phyloP scores from a whole-genome alignment of 2,113 vertebrate species.

The Nematolebias whitei region DNA sequence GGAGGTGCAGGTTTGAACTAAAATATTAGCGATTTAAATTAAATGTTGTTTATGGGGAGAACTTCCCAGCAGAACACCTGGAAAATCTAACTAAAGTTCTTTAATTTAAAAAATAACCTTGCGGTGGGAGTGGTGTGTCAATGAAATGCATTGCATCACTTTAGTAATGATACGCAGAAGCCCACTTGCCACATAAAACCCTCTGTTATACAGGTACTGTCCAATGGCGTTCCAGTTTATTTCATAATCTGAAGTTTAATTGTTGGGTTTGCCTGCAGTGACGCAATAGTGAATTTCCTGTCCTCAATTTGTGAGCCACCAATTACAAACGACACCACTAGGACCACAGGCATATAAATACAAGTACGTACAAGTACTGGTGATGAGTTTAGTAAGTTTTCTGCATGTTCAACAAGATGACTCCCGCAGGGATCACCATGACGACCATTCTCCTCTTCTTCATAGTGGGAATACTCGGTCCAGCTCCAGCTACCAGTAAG shows the following conservation, averaged over 20 bases:
- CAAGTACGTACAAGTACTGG: not conserved
- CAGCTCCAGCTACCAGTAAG: conserved; percentile 62
- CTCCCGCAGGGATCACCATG: conserved; percentile 30
- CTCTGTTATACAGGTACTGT: too few species aligned
- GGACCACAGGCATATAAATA: conserved; percentile 32
- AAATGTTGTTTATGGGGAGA: too few species aligned
- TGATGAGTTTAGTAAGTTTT: not conserved
- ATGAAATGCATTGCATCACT: too few species aligned
- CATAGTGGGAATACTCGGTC: conserved; percentile 38
- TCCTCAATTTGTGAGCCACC: conserved; percentile 64
- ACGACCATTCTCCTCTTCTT: conserved; percentile 42
- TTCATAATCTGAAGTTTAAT: conserved; percentile 36
- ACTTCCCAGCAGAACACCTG: too few species aligned
- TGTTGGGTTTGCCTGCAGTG: conserved; percentile 33
- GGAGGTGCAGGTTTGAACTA: too few species aligned
- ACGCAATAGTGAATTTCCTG: conserved; percentile 66
- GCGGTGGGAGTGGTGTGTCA: too few species aligned
- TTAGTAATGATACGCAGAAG: too few species aligned
- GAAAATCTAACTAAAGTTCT: too few species aligned
- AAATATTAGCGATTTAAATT: too few species aligned
- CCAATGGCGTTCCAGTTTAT: conserved; percentile 9
- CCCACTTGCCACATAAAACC: too few species aligned
- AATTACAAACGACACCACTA: conserved; percentile 6
- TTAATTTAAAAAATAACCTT: too few species aligned
- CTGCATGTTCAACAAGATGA: conserved; percentile 49